phyloP scores from a whole-genome alignment of 2,797 vertebrate genomes.

The Melanotaenia parkinsoni region DNA sequence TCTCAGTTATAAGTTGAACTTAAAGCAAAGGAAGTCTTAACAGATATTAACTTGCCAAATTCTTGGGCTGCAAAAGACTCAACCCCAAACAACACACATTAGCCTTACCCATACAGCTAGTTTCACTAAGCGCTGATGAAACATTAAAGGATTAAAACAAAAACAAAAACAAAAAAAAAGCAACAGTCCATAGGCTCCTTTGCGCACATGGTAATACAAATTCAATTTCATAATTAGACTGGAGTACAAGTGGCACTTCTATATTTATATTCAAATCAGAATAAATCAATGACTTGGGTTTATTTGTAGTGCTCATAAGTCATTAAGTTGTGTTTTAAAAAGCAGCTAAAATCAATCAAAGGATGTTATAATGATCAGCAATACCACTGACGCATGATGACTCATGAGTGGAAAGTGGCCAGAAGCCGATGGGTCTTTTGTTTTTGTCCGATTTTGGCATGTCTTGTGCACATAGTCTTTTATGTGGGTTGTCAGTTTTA shows the following conservation, averaged over 20 bases:
- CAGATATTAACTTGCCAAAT: too few relatives aligned
- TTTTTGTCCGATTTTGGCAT: conserved; percentile 41
- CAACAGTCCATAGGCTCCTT: conserved; percentile 4
- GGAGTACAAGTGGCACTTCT: conserved; percentile 20
- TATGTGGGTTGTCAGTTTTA: conserved; percentile 5
- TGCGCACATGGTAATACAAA: conserved; percentile 12
- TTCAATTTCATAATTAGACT: conserved; percentile 23
- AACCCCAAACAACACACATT: too few relatives aligned
- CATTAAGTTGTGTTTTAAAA: conserved; percentile 54
- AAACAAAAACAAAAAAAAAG: too few relatives aligned
- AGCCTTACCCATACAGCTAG: not conserved
- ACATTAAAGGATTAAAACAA: not conserved
- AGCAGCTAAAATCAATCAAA: conserved; percentile 67
- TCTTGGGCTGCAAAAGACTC: too few relatives aligned
- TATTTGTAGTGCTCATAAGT: conserved; percentile 45
- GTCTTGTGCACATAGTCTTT: conserved; percentile 18
- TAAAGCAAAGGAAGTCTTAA: not conserved
- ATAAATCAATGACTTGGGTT: conserved; percentile 56
- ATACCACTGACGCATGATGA: conserved; percentile 56
- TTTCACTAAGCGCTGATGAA: not conserved
- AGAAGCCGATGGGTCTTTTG: conserved; percentile 45
- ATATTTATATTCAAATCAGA: conserved; percentile 47
- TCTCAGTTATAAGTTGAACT: not conserved
- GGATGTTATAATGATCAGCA: conserved; percentile 54
- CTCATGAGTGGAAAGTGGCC: conserved; percentile 55